These are phyloP conservation scores for Drosophila seguyi DNA, from an alignment of 1,140 invertebrate species.

Conservation along the genomic window DNA sequence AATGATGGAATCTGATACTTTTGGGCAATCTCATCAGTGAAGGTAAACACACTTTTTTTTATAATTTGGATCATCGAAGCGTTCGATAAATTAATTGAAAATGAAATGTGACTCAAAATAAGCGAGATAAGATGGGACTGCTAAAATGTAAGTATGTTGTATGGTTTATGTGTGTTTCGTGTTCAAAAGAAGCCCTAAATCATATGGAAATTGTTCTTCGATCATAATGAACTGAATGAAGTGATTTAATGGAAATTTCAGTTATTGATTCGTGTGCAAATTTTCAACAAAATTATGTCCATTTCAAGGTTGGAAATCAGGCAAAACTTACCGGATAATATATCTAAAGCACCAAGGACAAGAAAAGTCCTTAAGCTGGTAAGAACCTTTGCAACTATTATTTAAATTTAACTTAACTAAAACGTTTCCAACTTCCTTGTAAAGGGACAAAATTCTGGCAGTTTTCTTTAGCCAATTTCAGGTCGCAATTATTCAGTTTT, in stretches of 20 bases:
- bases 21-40: constrained; percentile 49
- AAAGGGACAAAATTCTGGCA: constrained; percentile 67
- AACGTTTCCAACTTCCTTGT: constrained; percentile 11
- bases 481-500: constrained; percentile 26
- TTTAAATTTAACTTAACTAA: background rate
- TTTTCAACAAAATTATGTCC: constrained; percentile 57
- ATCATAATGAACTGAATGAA: constrained; percentile 57
- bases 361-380: background rate
- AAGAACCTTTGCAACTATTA: background rate
- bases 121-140: constrained; percentile 44
- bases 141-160: constrained; percentile 50
- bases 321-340: constrained; percentile 46
- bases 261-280: background rate
- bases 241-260: constrained; percentile 39
- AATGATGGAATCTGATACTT: constrained; percentile 85
- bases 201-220: constrained; percentile 33
- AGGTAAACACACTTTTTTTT: constrained; percentile 6
- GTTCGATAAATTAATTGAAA: constrained; percentile 26
- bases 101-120: constrained; percentile 43
- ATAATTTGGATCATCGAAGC: constrained; percentile 23
- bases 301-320: constrained; percentile 41
- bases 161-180: constrained; percentile 44
- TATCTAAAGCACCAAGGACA: background rate
- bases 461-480: constrained; percentile 14
- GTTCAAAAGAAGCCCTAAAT: constrained; percentile 7